A percentile compares a stretch with the other conserved stretches of the same genome.
Conservation (phyloP, 2,888 invertebrate genomes). For the Drosophila neotestacea region DNA sequence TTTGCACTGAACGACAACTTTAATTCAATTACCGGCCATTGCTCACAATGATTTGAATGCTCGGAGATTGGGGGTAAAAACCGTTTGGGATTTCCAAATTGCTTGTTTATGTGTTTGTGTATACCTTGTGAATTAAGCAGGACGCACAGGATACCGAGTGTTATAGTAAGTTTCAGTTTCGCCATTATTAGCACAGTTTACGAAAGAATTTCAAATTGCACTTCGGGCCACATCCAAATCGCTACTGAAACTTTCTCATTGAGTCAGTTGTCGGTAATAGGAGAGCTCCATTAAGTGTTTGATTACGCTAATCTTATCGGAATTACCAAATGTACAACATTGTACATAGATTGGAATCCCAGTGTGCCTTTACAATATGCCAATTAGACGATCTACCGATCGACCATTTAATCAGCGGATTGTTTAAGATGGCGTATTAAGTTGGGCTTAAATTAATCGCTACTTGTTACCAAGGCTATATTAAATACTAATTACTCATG, state of each 20-base stretch:
- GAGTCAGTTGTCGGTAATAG: slow-evolving; percentile 10
- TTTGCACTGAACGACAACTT: slow-evolving; percentile 48
- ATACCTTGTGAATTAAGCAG: slow-evolving; percentile 61
- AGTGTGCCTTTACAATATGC: slow-evolving; percentile 1
- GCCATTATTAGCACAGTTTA: slow-evolving; percentile 38
- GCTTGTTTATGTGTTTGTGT: slow-evolving; percentile 14
- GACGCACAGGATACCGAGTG: slow-evolving; percentile 47
- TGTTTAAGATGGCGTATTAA: slow-evolving; percentile 4
- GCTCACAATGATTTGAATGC: slow-evolving; percentile 45
- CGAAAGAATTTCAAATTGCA: slow-evolving; percentile 28
- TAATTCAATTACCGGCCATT: slow-evolving; percentile 73
- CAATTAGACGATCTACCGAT: neutral
- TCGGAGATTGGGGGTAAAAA: slow-evolving; percentile 5
- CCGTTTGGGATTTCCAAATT: slow-evolving; percentile 40
- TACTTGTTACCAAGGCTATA: slow-evolving; percentile 53
- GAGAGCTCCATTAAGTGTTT: slow-evolving; percentile 40
- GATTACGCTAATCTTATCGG: slow-evolving; percentile 69
- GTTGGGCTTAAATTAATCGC: slow-evolving; percentile 31
- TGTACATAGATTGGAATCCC: slow-evolving; percentile 36
- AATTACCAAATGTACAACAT: slow-evolving; percentile 8
- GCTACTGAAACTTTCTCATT: slow-evolving; percentile 51
- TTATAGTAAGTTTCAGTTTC: slow-evolving; percentile 38
- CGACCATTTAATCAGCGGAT: slow-evolving; percentile 7
- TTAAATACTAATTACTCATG: slow-evolving; percentile 42
- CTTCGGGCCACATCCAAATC: slow-evolving; percentile 23